These are phyloP conservation scores for Suricata suricatta DNA, from an alignment of 2,113 vertebrate genomes.

Conservation along the genomic window DNA sequence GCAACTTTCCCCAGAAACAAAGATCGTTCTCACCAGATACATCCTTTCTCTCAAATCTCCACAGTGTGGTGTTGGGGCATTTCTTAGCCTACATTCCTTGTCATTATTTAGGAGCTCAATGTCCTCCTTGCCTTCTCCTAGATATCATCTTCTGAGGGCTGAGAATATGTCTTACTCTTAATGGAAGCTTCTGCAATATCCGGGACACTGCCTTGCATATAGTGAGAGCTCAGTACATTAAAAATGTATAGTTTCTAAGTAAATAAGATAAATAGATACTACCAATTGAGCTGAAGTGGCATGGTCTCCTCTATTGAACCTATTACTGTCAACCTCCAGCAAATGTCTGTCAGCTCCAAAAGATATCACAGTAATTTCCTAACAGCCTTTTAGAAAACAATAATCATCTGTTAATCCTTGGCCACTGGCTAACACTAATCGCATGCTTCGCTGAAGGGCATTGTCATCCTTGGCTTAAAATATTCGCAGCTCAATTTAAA, in stretches of 20 bases:
- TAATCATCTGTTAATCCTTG: neutral
- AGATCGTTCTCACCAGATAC: neutral
- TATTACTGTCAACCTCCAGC: neutral
- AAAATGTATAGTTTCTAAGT: neutral
- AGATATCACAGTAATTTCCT: neutral
- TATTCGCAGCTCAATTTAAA: neutral
- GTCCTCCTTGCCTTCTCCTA: neutral
- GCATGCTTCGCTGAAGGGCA: neutral
- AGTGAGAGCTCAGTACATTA: neutral
- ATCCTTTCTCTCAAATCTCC: neutral
- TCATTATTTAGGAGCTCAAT: neutral
- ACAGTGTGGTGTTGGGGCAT: rapidly evolving
- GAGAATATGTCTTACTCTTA: neutral
- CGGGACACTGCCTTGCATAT: neutral
- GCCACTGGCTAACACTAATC: neutral
- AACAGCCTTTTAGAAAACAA: neutral
- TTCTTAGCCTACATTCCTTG: neutral
- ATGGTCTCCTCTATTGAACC: neutral
- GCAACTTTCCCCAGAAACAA: neutral
- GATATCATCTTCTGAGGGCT: neutral
- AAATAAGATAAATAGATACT: neutral
- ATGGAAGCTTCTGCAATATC: neutral
- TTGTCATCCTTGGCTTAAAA: neutral
- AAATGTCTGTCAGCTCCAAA: neutral
- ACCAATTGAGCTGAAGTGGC: neutral